Evolutionary conservation across 2,797 vertebrate species (phyloP), one percentile per base, ranked within the genome.

Genomic region (Myripristis jacobus): DNA sequence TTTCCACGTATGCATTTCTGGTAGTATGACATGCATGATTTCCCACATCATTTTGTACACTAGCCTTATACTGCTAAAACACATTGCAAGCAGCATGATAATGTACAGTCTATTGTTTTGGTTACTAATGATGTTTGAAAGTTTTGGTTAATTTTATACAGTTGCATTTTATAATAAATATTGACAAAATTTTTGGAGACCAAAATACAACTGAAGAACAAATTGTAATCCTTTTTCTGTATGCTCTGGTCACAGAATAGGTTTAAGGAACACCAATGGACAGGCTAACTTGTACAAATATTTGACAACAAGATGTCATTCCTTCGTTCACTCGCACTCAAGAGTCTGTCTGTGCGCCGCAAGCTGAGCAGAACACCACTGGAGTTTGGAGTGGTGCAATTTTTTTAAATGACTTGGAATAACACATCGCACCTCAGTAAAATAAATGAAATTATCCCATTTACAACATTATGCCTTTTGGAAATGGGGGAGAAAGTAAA

Each of bases 391-490:
- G 77, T 46, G 61, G 54, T n/a, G 21, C n/a, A 31, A 75, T 79
- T 77, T 79, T 52, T 62, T 46, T 50, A 65, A 53, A 74, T 78
- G 44, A 55, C 75, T 79, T 72, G 70, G 66, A 82, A 73, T 64
- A 84, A 79, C 80, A 83, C 61, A 22, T 4, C 58, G 52, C 31
- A 24, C 66, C 73, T 83, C 34, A n/a, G 81, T 75, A 54, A 83
- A 82, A 80, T 66, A 50, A 38, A 66, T 74, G 58, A 75, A 80
- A 64, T 24, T 11, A 64, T 70, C 58, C 65, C 75, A 83, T 51
- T 80, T 74, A 59, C 63, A 70, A 63, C 5, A 16, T 68, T 31
- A 56, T 15, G n/a, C 47, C 43, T 27, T 21, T 59, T 8, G 5
- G 61, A 75, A 77, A 85, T 51, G 50, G 47, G 63, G 47, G 44